Conservation (phyloP, 2,888 invertebrate genomes). For the Lasioglossum calceatum region DNA sequence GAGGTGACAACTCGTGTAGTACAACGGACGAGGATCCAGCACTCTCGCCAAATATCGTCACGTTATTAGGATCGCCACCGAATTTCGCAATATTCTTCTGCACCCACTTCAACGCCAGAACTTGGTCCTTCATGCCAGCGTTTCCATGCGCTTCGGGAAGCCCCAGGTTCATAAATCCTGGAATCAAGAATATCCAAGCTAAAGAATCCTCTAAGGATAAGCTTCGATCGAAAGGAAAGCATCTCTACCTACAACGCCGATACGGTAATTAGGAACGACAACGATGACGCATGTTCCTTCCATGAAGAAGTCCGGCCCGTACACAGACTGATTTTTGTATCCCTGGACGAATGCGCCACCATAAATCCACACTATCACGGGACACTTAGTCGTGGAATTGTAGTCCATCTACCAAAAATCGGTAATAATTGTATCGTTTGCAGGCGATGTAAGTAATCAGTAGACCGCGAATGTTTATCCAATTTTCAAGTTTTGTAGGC, state of each 20-base stretch:
- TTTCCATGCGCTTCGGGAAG: constrained; percentile 88
- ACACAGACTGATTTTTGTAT: background rate
- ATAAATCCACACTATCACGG: constrained; percentile 71
- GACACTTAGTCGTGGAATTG: background rate
- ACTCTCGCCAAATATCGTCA: constrained; percentile 89
- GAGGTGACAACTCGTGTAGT: constrained; percentile 24
- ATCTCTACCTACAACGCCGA: constrained; percentile 62
- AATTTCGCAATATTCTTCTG: constrained; percentile 88
- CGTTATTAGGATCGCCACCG: constrained; percentile 89
- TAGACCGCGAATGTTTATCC: too few relatives aligned
- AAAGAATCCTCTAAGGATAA: background rate
- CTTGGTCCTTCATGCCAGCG: constrained; percentile 89
- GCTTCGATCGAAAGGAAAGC: background rate
- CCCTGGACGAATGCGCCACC: constrained; percentile 64
- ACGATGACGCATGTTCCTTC: constrained; percentile 63
- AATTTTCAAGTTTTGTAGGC: too few relatives aligned
- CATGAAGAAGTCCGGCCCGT: constrained; percentile 66
- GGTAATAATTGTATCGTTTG: background rate
- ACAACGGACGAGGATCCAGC: constrained; percentile 87
- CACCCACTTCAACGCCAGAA: constrained; percentile 88
- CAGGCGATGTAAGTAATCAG: background rate
- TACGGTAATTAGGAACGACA: constrained; percentile 69
- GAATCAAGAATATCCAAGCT: background rate
- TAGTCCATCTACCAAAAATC: constrained; percentile 12
- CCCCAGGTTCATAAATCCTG: constrained; percentile 87